These are phyloP conservation scores for Galago senegalensis DNA, from an alignment of 2,797 vertebrate species.

Conservation along the genomic window DNA sequence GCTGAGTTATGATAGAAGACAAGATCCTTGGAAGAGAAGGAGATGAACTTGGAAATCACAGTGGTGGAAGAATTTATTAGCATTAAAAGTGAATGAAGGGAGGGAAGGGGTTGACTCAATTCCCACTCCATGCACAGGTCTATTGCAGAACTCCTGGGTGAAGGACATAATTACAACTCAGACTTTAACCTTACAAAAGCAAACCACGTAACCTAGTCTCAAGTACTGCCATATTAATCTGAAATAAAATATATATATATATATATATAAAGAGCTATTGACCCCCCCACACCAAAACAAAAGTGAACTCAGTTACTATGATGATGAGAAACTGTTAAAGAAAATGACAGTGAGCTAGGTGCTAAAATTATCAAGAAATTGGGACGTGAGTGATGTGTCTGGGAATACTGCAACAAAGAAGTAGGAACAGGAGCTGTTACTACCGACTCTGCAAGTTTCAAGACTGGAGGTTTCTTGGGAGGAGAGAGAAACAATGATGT, in stretches of 20 bases:
- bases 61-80: neutral
- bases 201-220: too few relatives aligned
- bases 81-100: neutral
- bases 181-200: too few relatives aligned
- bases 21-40: neutral
- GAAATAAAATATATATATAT: too few relatives aligned
- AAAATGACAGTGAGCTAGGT: neutral
- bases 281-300: too few relatives aligned
- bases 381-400: neutral
- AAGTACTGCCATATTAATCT: too few relatives aligned
- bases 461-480: neutral
- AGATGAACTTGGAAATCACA: neutral
- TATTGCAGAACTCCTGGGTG: too few relatives aligned
- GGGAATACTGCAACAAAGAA: neutral
- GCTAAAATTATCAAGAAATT: neutral
- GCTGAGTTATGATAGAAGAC: neutral
- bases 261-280: too few relatives aligned
- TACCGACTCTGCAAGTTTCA: neutral
- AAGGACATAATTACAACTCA: too few relatives aligned
- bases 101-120: too few relatives aligned
- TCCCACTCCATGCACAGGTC: too few relatives aligned
- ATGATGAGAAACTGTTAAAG: neutral
- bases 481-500: neutral
- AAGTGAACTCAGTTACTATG: neutral
- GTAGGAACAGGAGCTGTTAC: accelerated